Evolutionary conservation across 2,113 vertebrate species (phyloP).

Genomic region (Dermatemys mawii): DNA sequence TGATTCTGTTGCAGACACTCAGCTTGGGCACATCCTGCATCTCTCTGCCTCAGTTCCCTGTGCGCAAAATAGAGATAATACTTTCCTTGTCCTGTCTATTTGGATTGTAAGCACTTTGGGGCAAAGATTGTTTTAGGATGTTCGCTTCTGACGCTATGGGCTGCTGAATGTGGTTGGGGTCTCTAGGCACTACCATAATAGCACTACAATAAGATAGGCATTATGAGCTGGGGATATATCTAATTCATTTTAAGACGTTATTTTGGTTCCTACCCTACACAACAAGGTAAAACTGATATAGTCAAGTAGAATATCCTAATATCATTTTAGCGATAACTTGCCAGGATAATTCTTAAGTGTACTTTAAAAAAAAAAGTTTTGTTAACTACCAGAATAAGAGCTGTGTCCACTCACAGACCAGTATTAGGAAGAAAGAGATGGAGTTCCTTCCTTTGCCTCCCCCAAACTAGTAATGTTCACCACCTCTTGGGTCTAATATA

Average conservation of each 20-base stretch:
- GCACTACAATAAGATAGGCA: neutral
- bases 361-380: neutral
- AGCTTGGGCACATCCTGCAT: neutral
- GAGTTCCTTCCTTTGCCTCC: neutral
- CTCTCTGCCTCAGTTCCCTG: neutral
- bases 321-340: neutral
- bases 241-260: neutral
- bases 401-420: neutral
- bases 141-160: neutral
- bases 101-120: neutral
- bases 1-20: neutral
- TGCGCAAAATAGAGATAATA: too few species aligned
- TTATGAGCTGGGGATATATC: neutral
- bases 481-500: neutral
- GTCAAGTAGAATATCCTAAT: rapidly evolving
- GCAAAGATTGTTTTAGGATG: neutral
- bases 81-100: neutral
- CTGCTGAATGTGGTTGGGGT: neutral
- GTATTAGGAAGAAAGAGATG: neutral
- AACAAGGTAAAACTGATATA: neutral
- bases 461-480: neutral
- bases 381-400: neutral
- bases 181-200: neutral
- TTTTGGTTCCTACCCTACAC: rapidly evolving
- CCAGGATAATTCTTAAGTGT: neutral